phyloP scores from a whole-genome alignment of 53 echinoderm and acorn worm species.

The Patiria pectinifera region DNA sequence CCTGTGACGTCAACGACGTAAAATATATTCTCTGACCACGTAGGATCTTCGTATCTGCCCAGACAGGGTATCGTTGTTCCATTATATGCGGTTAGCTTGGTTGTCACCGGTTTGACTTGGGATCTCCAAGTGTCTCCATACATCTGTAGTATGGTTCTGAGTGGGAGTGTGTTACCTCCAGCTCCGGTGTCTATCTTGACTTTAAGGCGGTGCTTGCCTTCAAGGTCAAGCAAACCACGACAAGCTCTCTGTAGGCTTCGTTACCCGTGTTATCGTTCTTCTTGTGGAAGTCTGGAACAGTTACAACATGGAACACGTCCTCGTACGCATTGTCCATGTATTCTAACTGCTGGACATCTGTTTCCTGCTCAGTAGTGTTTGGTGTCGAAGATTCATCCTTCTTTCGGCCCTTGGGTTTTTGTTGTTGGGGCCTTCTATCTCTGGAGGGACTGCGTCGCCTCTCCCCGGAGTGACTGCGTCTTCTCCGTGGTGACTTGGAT shows the following conservation, averaged over 20 bases:
- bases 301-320: conserved; percentile 28
- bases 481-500: neutral
- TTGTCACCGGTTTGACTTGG: too few species aligned
- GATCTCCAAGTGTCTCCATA: too few species aligned
- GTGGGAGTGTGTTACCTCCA: conserved; percentile 50
- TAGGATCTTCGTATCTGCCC: conserved; percentile 10
- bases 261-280: neutral
- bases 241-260: conserved; percentile 28
- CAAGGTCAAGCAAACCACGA: conserved; percentile 37
- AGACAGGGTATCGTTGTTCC: conserved; percentile 51
- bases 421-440: neutral
- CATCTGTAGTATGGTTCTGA: neutral
- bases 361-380: neutral
- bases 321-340: too few species aligned
- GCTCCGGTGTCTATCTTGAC: conserved; percentile 72
- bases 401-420: neutral
- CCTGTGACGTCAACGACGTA: conserved; percentile 61
- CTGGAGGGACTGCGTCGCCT: neutral
- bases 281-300: neutral
- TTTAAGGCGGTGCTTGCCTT: neutral
- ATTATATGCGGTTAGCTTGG: conserved; percentile 65
- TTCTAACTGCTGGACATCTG: neutral
- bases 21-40: too few species aligned
- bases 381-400: neutral
- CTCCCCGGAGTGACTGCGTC: neutral